Base-by-base conservation (phyloP, 1,140 invertebrate species). In the Bombus difficillimus region DNA sequence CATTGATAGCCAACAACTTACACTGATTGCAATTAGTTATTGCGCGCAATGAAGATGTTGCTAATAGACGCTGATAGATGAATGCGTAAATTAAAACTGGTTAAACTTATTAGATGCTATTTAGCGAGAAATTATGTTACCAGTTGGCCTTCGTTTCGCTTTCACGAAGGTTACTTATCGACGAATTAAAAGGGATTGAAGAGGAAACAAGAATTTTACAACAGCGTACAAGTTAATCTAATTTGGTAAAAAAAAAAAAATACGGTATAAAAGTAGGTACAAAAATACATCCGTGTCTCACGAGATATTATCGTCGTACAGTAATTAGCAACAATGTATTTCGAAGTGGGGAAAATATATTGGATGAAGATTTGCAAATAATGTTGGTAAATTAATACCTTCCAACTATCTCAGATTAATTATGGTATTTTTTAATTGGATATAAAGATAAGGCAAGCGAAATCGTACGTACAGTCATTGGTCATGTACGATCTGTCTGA, bases 1-100 rank as follows among this genome's bases (percentile, higher is more conserved):
- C 41, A 86, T 68, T 32, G n/a, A 68, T 74, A 25, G 69, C 3
- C 47, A 37, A 83, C 66, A 77, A 82, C 39, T 86, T 74, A 53
- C 28, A 41, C 1, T 5, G 22, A 83, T 83, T 41, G 39, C 25
- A 8, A 37, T 76, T 53, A 39, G n/a, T 62, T 53, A 32, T 83
- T 83, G 62, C 12, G 22, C 66, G 47, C 9, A 72, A 72, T 86
- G 76, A 41, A 83, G 80, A 83, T 62, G 59, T 39, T 28, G 66
- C 34, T 37, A 37, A 73, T 64, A 69, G 18, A 22, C 47, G 47
- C 18, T n/a, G 69, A 64, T 37, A 53, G 28, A 81, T n/a, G n/a
- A 47, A 47, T 32, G 41, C 41, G 28, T 62, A 39, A 72, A 15
- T 71, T 71, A 76, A 59, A 74, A 37, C 9, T 34, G 34, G 25